These are phyloP conservation scores for Acyrthosiphon pisum DNA, from an alignment of 1,140 invertebrate species.

Conservation along the genomic window DNA sequence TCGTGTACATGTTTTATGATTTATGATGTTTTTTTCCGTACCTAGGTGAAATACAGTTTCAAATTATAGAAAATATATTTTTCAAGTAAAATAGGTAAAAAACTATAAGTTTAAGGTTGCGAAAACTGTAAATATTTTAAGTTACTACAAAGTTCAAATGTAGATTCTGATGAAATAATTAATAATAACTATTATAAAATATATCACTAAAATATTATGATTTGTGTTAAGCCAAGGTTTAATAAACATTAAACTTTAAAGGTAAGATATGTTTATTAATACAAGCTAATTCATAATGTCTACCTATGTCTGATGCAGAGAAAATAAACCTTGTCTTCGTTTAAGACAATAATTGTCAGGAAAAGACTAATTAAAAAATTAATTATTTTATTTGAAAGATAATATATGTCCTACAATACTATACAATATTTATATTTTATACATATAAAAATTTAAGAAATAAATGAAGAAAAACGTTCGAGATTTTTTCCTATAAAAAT, in stretches of 20 bases:
- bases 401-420: neutral
- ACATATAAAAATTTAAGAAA: neutral
- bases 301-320: neutral
- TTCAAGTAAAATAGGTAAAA: neutral
- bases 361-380: neutral
- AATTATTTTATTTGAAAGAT: neutral
- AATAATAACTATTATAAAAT: neutral
- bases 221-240: neutral
- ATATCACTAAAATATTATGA: neutral
- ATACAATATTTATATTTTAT: neutral
- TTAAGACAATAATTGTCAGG: neutral
- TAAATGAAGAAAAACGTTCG: neutral
- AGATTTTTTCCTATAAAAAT: neutral
- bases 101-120: neutral
- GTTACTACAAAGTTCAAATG: too few species aligned
- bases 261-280: neutral
- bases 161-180: neutral
- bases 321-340: neutral
- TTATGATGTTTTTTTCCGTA: neutral
- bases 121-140: neutral
- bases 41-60: neutral
- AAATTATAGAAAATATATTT: conserved; percentile 6
- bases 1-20: neutral
- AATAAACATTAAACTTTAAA: neutral
- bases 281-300: neutral